Conservation (phyloP, 1,140 invertebrate genomes). For the Solen grandis region DNA sequence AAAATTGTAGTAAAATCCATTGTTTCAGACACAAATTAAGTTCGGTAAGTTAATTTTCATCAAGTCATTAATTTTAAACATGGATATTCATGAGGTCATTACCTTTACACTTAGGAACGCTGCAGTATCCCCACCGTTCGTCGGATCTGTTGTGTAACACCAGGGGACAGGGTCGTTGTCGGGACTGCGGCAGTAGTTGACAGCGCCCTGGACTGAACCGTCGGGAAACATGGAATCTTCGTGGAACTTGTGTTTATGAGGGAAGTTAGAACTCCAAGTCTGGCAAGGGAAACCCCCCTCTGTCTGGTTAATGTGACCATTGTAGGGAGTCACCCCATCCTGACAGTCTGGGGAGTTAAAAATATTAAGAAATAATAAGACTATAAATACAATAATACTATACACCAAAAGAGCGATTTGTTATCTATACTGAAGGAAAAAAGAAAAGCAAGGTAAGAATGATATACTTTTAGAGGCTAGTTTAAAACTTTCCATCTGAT, state of each 20-base stretch:
- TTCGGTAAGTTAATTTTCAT: too few species aligned
- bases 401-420: too few species aligned
- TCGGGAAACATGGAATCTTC: conserved; percentile 92
- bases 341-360: conserved; percentile 20
- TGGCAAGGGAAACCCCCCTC: conserved; percentile 62
- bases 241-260: conserved; percentile 57
- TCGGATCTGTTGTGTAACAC: conserved; percentile 94
- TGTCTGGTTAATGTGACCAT: conserved; percentile 53
- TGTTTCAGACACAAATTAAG: too few species aligned
- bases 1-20: too few species aligned
- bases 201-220: conserved; percentile 86
- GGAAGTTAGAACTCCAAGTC: conserved; percentile 57
- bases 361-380: too few species aligned
- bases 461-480: too few species aligned
- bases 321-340: conserved; percentile 19
- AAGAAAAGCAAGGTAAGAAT: too few species aligned
- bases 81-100: neutral
- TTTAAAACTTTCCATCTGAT: too few species aligned
- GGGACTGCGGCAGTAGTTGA: conserved; percentile 96
- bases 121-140: conserved; percentile 58
- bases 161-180: conserved; percentile 95
- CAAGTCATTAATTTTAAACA: too few species aligned
- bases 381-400: too few species aligned
- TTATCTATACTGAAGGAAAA: too few species aligned
- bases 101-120: conserved; percentile 50